phyloP scores from a whole-genome alignment of 2,113 vertebrate species.

The Rissa tridactyla region DNA sequence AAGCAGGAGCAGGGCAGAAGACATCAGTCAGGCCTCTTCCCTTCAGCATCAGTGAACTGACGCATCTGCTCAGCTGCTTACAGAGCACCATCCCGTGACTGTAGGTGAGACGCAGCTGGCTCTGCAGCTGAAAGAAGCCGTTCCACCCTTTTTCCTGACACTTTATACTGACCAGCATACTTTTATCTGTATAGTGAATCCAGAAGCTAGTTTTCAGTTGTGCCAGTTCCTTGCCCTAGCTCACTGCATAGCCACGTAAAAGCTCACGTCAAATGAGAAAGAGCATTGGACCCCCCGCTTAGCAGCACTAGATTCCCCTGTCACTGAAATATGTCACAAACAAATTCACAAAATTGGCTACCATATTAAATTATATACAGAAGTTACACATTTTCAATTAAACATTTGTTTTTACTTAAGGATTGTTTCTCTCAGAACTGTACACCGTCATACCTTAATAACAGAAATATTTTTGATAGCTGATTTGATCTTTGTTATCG shows the following conservation, averaged over 20 bases:
- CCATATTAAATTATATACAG: not conserved
- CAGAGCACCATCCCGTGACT: not conserved
- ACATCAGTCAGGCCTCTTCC: not conserved
- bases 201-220: not conserved
- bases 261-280: not conserved
- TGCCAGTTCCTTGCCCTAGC: not conserved
- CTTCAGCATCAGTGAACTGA: not conserved
- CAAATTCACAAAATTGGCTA: not conserved
- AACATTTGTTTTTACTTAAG: not conserved
- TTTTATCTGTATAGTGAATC: not conserved
- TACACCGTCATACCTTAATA: not conserved
- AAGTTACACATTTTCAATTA: not conserved
- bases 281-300: not conserved
- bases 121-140: not conserved
- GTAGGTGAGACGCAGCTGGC: not conserved
- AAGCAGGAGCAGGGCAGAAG: not conserved
- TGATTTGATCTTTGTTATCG: not conserved
- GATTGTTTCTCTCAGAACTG: not conserved
- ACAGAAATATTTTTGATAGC: not conserved
- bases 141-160: not conserved
- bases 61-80: accelerated
- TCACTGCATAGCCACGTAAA: not conserved
- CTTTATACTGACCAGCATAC: not conserved
- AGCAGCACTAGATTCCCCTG: not conserved
- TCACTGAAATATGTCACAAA: not conserved